Percentiles rank a stretch among this genome's conserved stretches.
These are phyloP conservation scores for Coptotermes formosanus DNA, from an alignment of 1,140 invertebrate species.

Conservation along the genomic window DNA sequence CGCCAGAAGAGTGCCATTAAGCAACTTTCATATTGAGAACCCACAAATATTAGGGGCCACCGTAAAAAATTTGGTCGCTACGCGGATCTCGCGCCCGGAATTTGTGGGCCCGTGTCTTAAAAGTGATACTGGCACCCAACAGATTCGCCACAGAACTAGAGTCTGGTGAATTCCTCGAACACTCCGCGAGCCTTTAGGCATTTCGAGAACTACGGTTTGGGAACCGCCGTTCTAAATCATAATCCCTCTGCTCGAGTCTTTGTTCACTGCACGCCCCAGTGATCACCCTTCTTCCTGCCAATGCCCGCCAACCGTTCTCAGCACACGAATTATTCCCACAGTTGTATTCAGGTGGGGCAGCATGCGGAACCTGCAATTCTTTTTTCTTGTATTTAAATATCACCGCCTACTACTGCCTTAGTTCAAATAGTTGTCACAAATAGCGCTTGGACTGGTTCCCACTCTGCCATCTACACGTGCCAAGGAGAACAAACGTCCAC, in stretches of 20 bases:
- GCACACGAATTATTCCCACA: background rate
- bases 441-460: background rate
- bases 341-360: background rate
- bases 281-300: constrained; percentile 8
- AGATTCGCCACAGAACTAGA: too few relatives aligned
- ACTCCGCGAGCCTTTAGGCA: too few relatives aligned
- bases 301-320: background rate
- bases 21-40: too few relatives aligned
- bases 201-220: too few relatives aligned
- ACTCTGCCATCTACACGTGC: background rate
- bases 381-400: background rate
- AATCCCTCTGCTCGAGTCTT: background rate
- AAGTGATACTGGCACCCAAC: too few relatives aligned
- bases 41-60: too few relatives aligned
- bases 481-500: background rate
- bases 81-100: too few relatives aligned
- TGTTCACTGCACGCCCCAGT: constrained; percentile 11
- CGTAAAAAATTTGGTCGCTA: too few relatives aligned
- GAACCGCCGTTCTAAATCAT: background rate
- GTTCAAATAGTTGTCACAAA: background rate
- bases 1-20: too few relatives aligned
- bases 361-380: background rate
- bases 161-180: too few relatives aligned
- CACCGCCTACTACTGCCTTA: background rate
- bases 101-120: too few relatives aligned